phyloP scores from a whole-genome alignment of 2,888 invertebrate genomes.

The Teinopalpus imperialis region DNA sequence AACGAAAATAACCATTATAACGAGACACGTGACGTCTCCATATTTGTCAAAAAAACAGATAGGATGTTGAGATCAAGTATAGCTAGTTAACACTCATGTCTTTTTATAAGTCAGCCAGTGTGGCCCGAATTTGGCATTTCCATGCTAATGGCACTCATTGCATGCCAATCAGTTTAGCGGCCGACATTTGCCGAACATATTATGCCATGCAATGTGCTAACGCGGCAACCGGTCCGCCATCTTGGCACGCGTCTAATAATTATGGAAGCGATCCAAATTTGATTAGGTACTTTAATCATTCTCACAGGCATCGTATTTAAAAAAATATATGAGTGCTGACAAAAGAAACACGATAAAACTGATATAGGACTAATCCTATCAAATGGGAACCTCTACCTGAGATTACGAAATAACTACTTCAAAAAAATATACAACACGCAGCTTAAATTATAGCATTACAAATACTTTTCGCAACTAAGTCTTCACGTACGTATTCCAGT shows the following conservation, averaged over 20 bases:
- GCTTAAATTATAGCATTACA: no score
- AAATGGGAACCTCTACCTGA: no score
- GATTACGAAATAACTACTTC: no score
- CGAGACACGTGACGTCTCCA: constrained; percentile 29
- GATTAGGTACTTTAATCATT: constrained; percentile 33
- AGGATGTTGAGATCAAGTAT: constrained; percentile 35
- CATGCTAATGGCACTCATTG: constrained; percentile 68
- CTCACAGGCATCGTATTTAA: background rate
- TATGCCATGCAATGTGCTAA: constrained; percentile 45
- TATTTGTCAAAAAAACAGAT: constrained; percentile 23
- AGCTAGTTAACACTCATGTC: constrained; percentile 42
- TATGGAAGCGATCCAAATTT: constrained; percentile 50
- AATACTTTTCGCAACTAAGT: no score
- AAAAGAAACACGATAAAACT: no score
- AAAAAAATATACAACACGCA: no score
- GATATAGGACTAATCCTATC: no score
- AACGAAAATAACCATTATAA: constrained; percentile 33
- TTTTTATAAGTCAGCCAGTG: constrained; percentile 47
- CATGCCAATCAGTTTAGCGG: constrained; percentile 67
- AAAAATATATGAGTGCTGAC: no score
- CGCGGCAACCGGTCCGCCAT: constrained; percentile 41
- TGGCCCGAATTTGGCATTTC: constrained; percentile 56
- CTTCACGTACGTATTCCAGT: no score
- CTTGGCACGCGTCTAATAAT: constrained; percentile 50
- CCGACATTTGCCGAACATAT: constrained; percentile 56